A percentile compares a stretch with the other conserved stretches of the same genome.
Conservation (phyloP, 2,797 vertebrate genomes). For the Neopelma chrysocephalum region DNA sequence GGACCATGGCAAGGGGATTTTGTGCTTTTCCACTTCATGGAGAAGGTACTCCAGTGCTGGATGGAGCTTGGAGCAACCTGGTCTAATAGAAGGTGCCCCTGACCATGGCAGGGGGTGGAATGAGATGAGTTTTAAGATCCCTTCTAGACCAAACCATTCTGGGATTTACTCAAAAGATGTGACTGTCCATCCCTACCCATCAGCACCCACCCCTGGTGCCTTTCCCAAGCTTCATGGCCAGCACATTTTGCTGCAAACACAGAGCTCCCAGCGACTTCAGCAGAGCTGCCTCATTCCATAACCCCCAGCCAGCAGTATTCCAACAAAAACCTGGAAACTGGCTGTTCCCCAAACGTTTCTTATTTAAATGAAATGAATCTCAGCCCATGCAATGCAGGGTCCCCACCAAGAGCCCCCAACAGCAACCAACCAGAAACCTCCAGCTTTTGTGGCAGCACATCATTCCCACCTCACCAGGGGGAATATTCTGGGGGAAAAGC, state of each 20-base stretch:
- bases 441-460: background rate
- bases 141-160: background rate
- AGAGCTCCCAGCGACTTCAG: background rate
- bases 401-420: background rate
- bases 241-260: background rate
- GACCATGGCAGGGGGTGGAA: background rate
- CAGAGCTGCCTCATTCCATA: background rate
- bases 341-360: background rate
- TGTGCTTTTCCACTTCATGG: background rate
- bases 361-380: background rate
- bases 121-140: background rate
- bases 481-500: background rate
- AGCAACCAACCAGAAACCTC: background rate
- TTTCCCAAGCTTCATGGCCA: rapidly evolving
- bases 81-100: background rate
- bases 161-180: background rate
- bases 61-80: background rate
- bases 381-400: rapidly evolving
- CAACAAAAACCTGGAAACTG: background rate
- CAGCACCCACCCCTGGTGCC: rapidly evolving
- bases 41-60: rapidly evolving
- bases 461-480: background rate
- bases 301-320: background rate
- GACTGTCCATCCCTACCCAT: background rate
- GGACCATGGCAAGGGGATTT: rapidly evolving